Conservation (phyloP, 64 coral and sea anemone genomes). For the Montipora sp. region DNA sequence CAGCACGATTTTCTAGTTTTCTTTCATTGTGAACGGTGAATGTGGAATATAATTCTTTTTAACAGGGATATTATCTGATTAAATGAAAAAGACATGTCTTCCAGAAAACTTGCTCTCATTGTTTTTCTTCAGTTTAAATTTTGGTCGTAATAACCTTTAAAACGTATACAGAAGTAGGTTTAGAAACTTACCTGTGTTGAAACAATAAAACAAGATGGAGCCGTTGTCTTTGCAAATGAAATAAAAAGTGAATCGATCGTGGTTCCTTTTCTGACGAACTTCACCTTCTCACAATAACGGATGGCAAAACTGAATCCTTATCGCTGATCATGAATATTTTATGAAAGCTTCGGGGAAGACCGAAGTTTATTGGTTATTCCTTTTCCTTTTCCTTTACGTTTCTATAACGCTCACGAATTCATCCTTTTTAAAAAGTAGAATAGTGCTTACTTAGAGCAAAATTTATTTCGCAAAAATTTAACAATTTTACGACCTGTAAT, state of each 20-base stretch:
- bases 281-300: neutral
- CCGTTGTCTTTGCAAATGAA: neutral
- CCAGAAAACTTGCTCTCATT: too few relatives aligned
- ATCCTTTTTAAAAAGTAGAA: too few relatives aligned
- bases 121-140: too few relatives aligned
- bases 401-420: neutral
- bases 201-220: neutral
- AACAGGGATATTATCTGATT: neutral
- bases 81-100: neutral
- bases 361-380: neutral
- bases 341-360: neutral
- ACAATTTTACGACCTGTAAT: neutral
- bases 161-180: too few relatives aligned
- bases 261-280: neutral
- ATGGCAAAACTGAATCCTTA: constrained; percentile 10
- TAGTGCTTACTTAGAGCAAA: neutral
- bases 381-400: neutral
- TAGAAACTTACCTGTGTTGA: neutral
- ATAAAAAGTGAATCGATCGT: neutral
- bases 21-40: neutral
- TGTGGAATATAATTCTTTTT: neutral
- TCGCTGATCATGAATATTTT: constrained; percentile 29
- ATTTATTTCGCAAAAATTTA: neutral
- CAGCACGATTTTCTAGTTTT: neutral
- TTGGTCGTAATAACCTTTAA: too few relatives aligned